Evolutionary conservation across 2,797 vertebrate genomes (phyloP).

Genomic region (Trachops cirrhosus): DNA sequence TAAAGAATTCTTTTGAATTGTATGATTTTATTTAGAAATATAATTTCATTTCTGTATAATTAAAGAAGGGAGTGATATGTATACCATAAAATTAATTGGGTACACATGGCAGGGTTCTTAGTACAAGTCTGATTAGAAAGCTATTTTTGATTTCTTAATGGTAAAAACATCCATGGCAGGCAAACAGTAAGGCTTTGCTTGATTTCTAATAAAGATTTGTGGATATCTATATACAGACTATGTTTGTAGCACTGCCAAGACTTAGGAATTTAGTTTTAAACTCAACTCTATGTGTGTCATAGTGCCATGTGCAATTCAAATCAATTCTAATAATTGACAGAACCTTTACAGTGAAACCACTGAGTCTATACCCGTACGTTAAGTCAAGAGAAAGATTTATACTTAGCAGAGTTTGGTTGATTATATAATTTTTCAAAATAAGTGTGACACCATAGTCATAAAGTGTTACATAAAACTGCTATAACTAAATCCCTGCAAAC

Average conservation of each 20-base stretch:
- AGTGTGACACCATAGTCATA: not conserved
- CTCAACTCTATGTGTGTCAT: not conserved
- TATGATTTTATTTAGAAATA: not conserved
- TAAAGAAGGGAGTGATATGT: not conserved
- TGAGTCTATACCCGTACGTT: not conserved
- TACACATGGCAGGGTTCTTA: not conserved
- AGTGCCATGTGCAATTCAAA: not conserved
- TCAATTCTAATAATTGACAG: not conserved
- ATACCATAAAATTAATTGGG: not conserved
- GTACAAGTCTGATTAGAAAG: not conserved
- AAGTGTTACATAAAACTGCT: not conserved
- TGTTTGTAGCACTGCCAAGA: not conserved
- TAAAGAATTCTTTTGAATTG: not conserved
- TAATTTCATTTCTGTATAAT: not conserved
- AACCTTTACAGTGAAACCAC: constrained; percentile 19
- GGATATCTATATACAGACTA: not conserved
- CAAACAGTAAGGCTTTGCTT: not conserved
- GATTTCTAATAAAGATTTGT: not conserved
- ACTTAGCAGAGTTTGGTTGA: not conserved
- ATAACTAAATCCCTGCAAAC: not conserved
- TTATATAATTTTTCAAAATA: not conserved
- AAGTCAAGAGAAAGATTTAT: not conserved
- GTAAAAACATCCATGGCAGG: not conserved
- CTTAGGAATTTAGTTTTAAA: constrained; percentile 20
- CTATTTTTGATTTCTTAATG: not conserved